phyloP scores from a whole-genome alignment of 2,888 invertebrate species.

The Melieria picta region DNA sequence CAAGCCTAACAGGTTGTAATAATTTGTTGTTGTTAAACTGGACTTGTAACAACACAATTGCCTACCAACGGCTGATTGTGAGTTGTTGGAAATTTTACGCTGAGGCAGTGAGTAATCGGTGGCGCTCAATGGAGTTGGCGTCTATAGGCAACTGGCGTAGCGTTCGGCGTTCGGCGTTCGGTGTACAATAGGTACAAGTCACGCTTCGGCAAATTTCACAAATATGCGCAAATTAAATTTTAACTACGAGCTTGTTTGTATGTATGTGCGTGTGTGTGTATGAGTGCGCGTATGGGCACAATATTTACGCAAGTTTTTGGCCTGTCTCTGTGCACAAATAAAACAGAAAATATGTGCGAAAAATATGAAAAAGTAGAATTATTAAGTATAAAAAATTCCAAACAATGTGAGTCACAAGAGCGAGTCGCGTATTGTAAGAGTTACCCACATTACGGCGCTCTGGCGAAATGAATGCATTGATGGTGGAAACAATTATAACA shows the following conservation, averaged over 20 bases:
- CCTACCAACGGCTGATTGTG: too few species aligned
- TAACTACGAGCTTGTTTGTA: constrained; percentile 6
- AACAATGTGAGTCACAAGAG: constrained; percentile 55
- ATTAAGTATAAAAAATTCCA: constrained; percentile 47
- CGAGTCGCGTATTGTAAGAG: neutral
- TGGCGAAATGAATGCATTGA: neutral
- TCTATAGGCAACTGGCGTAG: too few species aligned
- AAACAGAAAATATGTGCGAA: too few species aligned
- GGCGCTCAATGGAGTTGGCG: too few species aligned
- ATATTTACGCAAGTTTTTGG: neutral
- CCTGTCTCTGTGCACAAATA: too few species aligned
- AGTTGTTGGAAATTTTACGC: too few species aligned
- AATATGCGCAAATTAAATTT: constrained; percentile 28
- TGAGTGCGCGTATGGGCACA: constrained; percentile 9
- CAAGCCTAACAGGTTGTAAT: too few species aligned
- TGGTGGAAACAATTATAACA: neutral
- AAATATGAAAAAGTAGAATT: neutral
- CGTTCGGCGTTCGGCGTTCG: too few species aligned
- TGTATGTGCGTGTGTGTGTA: neutral
- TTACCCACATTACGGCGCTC: neutral
- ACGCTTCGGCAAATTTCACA: constrained; percentile 38
- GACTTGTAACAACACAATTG: too few species aligned
- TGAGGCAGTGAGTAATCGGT: too few species aligned
- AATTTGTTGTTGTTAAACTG: too few species aligned
- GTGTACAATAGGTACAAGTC: constrained; percentile 27